phyloP scores from a whole-genome alignment of 2,888 invertebrate genomes.

The Therioaphis trifolii region DNA sequence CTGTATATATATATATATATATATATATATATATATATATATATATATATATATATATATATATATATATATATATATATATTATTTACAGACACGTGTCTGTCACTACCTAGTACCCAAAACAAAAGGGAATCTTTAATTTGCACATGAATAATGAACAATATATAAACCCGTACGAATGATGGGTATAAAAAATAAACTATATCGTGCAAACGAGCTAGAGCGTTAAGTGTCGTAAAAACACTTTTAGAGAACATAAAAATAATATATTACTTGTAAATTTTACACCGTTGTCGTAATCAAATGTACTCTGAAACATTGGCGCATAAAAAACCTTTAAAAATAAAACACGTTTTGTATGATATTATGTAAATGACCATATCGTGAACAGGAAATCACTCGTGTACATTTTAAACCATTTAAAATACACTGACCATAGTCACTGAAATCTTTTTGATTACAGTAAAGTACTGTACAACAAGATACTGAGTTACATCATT shows the following conservation, averaged over 20 bases:
- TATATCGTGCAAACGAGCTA: neutral
- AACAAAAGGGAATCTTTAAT: neutral
- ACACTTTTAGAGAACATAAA: constrained; percentile 17
- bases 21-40: too few species aligned
- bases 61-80: neutral
- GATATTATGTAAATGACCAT: constrained; percentile 12
- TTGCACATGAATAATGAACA: neutral
- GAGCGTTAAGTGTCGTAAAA: neutral
- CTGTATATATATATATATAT: too few species aligned
- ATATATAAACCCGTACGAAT: neutral
- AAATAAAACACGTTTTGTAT: neutral
- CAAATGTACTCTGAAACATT: neutral
- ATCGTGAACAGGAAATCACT: constrained; percentile 1
- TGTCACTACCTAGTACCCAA: neutral
- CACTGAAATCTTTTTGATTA: neutral
- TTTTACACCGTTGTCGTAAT: neutral
- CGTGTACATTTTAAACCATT: neutral
- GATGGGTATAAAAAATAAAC: constrained; percentile 7
- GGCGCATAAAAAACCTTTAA: neutral
- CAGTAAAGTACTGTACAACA: neutral
- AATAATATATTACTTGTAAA: neutral
- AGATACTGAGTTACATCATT: too few species aligned
- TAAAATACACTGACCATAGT: neutral
- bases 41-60: too few species aligned
- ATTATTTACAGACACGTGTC: neutral